phyloP scores from a whole-genome alignment of 2,797 vertebrate genomes.

The Numenius phaeopus region DNA sequence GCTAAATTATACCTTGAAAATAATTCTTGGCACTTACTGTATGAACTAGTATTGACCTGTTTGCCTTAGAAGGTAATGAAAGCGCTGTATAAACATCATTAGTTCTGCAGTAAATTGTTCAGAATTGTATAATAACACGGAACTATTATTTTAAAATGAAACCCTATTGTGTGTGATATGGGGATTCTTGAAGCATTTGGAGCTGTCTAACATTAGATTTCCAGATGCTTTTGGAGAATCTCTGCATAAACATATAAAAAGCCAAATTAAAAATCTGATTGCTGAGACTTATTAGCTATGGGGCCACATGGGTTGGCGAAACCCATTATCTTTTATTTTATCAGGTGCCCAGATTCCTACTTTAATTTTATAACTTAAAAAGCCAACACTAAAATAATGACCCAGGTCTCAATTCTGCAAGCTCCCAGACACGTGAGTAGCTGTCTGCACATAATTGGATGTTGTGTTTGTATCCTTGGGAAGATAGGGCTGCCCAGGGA shows the following conservation, averaged over 20 bases:
- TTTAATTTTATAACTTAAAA: not conserved
- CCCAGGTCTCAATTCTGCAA: not conserved
- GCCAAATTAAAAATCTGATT: not conserved
- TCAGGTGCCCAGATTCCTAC: not conserved
- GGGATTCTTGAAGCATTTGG: not conserved
- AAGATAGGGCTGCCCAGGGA: not conserved
- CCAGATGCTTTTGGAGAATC: not conserved
- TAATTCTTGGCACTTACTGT: not conserved
- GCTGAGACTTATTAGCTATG: not conserved
- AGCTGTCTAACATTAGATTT: not conserved
- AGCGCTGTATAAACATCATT: not conserved
- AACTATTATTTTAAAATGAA: not conserved
- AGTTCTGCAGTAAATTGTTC: not conserved
- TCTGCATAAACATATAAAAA: not conserved
- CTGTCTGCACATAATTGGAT: accelerated
- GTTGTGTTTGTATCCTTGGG: not conserved
- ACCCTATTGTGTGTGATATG: not conserved
- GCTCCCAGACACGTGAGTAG: not conserved
- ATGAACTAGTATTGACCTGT: not conserved
- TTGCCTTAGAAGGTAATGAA: not conserved
- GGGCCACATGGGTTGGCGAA: not conserved
- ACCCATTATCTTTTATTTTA: not conserved
- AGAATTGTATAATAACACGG: not conserved
- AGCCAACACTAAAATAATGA: not conserved
- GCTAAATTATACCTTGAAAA: not conserved